A percentile compares a stretch with the other conserved stretches of the same genome.
These are phyloP conservation scores for Opisthocomus hoazin DNA, from an alignment of 2,113 vertebrate species.

Conservation along the genomic window DNA sequence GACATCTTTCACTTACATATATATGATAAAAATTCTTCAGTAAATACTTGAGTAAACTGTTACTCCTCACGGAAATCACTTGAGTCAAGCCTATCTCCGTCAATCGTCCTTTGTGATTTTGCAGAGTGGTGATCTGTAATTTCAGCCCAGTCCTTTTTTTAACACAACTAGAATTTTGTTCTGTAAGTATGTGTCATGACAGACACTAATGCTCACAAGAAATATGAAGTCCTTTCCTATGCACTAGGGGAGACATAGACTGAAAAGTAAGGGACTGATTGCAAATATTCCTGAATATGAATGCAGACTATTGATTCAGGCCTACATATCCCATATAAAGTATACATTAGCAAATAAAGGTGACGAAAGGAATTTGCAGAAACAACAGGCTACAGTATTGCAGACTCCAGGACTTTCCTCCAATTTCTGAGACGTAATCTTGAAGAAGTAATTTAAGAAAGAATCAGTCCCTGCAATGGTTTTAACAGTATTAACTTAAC, in stretches of 20 bases:
- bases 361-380: background rate
- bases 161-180: background rate
- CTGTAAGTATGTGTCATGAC: background rate
- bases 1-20: background rate
- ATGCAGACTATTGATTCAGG: background rate
- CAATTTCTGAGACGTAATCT: background rate
- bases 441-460: background rate
- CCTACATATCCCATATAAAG: background rate
- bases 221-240: background rate
- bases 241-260: background rate
- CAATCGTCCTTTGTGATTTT: background rate
- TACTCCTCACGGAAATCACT: background rate
- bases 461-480: background rate
- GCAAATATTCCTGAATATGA: background rate
- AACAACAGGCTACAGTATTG: background rate
- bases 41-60: background rate
- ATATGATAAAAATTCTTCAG: background rate
- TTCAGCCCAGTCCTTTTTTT: background rate
- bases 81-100: background rate
- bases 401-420: background rate
- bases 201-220: background rate
- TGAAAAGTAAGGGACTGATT: background rate
- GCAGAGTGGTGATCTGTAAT: background rate
- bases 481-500: background rate
- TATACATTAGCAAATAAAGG: background rate